Evolutionary conservation across 2,888 invertebrate genomes (phyloP), one percentile per base, ranked within the genome.

Genomic region (Conus canariensis): DNA sequence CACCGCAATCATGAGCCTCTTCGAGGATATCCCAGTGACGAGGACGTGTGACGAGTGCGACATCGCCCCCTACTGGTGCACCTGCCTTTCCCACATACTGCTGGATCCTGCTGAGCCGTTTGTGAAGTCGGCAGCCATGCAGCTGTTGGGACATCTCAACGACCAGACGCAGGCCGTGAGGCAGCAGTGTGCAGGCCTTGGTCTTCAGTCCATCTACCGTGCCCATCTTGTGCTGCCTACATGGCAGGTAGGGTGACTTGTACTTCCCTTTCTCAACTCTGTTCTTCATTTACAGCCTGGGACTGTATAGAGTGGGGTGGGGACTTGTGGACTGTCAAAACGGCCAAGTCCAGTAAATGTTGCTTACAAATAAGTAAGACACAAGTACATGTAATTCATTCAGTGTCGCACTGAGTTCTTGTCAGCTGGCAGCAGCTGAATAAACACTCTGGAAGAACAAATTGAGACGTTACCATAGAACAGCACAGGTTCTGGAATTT

Each of bases 51-150:
- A 82, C 10, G 92, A 92, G 56, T 95, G 95, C 19, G 93, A 93
- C 19, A 94, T 95, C 60, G 93, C 93, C 19, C 92, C 93, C 85
- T 95, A 96, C 89, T 96, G 95, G 95, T 96, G 96, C 90, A 93
- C 95, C 5, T 96, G 96, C 92, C 90, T 96, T 87, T 92, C 92
- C 25, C 93, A 93, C 90, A 90, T 92, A 16, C 91, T 93, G 30
- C 89, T 94, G 8, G 91, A 92, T 56, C 85, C 91, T 5, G 89
- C 87, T 58, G 93, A 93, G 85, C 89, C 91, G 70, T 91, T 93
- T 90, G 94, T 94, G 30, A 91, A 91, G 59, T 93, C 92, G 22
- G 92, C 93, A n/a, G 92, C 93, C 1, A 56, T 89, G 45, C 89
- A 92, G 30, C 86, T 95, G 14, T 70, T 95, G n/a, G 67, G 88